Conservation (phyloP, 1,140 invertebrate genomes). For the Grapholita molesta region DNA sequence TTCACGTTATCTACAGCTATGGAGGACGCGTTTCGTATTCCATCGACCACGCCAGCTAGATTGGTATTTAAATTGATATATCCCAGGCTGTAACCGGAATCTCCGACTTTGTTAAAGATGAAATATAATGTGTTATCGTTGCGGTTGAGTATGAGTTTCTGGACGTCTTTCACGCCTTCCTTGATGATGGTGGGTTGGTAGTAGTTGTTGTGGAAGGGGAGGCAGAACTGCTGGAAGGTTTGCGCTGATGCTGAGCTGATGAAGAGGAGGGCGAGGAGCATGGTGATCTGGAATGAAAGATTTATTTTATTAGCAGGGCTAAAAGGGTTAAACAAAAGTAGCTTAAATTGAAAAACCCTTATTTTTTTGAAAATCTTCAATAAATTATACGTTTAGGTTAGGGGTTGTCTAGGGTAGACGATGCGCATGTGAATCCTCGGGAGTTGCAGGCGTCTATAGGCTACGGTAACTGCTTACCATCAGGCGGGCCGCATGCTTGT, state of each 20-base stretch:
- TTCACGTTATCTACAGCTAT: background rate
- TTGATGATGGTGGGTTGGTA: background rate
- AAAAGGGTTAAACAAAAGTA: too few species aligned
- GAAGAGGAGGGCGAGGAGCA: background rate
- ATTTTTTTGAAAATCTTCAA: too few species aligned
- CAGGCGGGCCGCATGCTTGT: too few species aligned
- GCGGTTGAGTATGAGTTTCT: background rate
- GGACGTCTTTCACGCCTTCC: background rate
- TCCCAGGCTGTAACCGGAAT: background rate
- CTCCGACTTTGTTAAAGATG: background rate
- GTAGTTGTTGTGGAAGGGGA: background rate
- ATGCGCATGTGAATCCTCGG: too few species aligned
- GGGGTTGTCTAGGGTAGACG: too few species aligned
- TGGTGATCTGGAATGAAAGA: background rate
- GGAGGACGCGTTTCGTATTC: background rate
- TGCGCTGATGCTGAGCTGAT: background rate
- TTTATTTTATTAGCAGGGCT: background rate
- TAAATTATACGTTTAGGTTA: too few species aligned
- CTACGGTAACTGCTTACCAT: too few species aligned
- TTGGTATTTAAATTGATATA: background rate
- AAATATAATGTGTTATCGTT: slow-evolving; percentile 3
- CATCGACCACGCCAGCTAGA: background rate
- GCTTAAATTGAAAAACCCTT: too few species aligned
- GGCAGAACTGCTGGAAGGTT: background rate
- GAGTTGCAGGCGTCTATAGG: too few species aligned